phyloP scores from a whole-genome alignment of 2,888 invertebrate genomes.

The Archaeoteleia sp. region DNA sequence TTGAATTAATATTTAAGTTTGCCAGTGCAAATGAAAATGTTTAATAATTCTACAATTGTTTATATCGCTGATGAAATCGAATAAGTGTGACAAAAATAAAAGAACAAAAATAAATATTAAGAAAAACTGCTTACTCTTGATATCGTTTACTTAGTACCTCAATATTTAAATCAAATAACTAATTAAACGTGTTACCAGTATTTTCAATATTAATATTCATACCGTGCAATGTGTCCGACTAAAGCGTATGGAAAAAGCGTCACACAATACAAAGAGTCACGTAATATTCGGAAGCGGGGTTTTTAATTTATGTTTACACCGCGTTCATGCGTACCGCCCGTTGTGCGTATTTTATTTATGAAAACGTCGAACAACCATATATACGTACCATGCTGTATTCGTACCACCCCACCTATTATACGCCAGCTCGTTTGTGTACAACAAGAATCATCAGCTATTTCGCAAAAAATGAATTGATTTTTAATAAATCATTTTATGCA shows the following conservation, averaged over 20 bases:
- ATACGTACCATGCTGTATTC: not conserved
- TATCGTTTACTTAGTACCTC: too few relatives aligned
- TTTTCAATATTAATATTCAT: conserved; percentile 1
- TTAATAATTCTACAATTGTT: too few relatives aligned
- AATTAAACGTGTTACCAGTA: not conserved
- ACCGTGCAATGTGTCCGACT: conserved; percentile 14
- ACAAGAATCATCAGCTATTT: not conserved
- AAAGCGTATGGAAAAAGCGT: conserved; percentile 29
- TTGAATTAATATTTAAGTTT: too few relatives aligned
- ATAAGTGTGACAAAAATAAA: too few relatives aligned
- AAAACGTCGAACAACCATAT: conserved; percentile 17
- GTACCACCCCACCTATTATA: not conserved
- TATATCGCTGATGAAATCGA: too few relatives aligned
- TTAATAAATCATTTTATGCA: too few relatives aligned
- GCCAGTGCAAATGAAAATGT: too few relatives aligned
- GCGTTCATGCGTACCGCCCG: conserved; percentile 22
- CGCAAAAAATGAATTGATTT: too few relatives aligned
- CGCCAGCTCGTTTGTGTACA: not conserved
- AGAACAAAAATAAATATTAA: too few relatives aligned
- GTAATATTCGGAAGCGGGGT: conserved; percentile 30
- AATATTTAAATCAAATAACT: not conserved
- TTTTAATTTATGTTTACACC: conserved; percentile 42
- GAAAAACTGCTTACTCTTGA: too few relatives aligned
- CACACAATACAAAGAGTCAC: conserved; percentile 37
- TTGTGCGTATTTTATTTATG: conserved; percentile 27